Percentiles rank a stretch among this genome's conserved stretches.
Evolutionary conservation across 2,797 vertebrate genomes (phyloP).

Genomic region (Muraenolepis orangiensis): DNA sequence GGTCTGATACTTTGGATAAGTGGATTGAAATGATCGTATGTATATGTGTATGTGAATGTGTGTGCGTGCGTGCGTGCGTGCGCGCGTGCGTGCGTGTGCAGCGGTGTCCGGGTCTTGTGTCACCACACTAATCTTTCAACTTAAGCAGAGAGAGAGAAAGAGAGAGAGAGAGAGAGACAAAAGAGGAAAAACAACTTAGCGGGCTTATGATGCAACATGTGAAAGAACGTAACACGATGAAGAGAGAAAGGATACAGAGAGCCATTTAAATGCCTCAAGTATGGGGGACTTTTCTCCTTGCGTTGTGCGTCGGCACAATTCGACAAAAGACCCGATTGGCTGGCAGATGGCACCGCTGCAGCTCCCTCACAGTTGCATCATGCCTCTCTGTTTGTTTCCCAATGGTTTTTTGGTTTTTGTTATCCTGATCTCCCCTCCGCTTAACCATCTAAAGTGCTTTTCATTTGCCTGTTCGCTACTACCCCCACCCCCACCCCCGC

Average conservation of each 20-base stretch:
- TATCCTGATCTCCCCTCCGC: constrained; percentile 45
- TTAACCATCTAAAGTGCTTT: constrained; percentile 65
- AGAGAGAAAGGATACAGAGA: too few species aligned
- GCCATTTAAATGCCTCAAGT: too few species aligned
- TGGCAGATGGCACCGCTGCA: too few species aligned
- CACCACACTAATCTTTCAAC: background rate
- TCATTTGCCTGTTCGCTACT: constrained; percentile 57
- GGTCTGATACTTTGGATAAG: too few species aligned
- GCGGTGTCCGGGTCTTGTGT: background rate
- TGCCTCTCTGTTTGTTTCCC: constrained; percentile 42
- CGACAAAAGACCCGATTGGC: constrained; percentile 36
- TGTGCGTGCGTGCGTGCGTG: too few species aligned
- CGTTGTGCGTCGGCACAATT: background rate
- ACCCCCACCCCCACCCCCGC: too few species aligned
- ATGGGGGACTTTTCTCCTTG: too few species aligned
- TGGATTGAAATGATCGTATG: too few species aligned
- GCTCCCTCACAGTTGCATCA: constrained; percentile 45
- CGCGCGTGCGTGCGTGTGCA: background rate
- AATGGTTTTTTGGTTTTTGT: too few species aligned
- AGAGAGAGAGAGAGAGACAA: too few species aligned
- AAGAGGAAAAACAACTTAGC: background rate
- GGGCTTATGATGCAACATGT: background rate
- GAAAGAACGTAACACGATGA: constrained; percentile 1
- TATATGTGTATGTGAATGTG: too few species aligned
- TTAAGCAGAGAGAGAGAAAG: background rate